A percentile compares a stretch with the other conserved stretches of the same genome.
Evolutionary conservation across 2,888 invertebrate species (phyloP).

Genomic region (Linnaemya vulpina): DNA sequence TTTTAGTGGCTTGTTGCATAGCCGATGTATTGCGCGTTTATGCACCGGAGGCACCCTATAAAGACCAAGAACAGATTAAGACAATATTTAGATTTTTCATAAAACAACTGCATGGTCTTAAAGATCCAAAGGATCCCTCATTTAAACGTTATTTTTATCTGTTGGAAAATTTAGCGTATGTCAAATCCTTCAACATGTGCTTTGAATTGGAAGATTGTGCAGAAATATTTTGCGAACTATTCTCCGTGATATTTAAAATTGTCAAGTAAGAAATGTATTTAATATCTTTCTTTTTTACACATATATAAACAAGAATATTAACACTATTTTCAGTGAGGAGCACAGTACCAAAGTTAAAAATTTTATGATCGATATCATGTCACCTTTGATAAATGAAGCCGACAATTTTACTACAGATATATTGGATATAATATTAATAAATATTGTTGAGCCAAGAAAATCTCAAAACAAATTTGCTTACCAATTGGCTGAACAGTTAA

Average conservation of each 20-base stretch:
- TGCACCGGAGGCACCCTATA: constrained; percentile 98
- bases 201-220: constrained; percentile 98
- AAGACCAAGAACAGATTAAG: constrained; percentile 96
- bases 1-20: constrained; percentile 98
- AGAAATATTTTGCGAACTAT: constrained; percentile 96
- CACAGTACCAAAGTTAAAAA: constrained; percentile 98
- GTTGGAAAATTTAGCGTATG: constrained; percentile 97
- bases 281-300: not conserved
- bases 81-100: constrained; percentile 97
- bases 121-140: constrained; percentile 98
- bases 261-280: constrained; percentile 89
- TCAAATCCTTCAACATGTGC: constrained; percentile 99
- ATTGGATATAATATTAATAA: constrained; percentile 95
- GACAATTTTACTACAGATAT: constrained; percentile 97
- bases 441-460: constrained; percentile 97
- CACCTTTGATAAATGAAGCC: constrained; percentile 96
- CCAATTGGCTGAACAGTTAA: constrained; percentile 94
- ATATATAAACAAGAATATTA: not conserved
- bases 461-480: constrained; percentile 95
- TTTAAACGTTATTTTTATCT: constrained; percentile 99
- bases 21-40: constrained; percentile 98
- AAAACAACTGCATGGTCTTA: constrained; percentile 95
- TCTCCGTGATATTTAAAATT: constrained; percentile 96
- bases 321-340: constrained; percentile 88
- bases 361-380: constrained; percentile 97